phyloP scores from a whole-genome alignment of 2,888 invertebrate species.

The Opisthograptis luteolata region DNA sequence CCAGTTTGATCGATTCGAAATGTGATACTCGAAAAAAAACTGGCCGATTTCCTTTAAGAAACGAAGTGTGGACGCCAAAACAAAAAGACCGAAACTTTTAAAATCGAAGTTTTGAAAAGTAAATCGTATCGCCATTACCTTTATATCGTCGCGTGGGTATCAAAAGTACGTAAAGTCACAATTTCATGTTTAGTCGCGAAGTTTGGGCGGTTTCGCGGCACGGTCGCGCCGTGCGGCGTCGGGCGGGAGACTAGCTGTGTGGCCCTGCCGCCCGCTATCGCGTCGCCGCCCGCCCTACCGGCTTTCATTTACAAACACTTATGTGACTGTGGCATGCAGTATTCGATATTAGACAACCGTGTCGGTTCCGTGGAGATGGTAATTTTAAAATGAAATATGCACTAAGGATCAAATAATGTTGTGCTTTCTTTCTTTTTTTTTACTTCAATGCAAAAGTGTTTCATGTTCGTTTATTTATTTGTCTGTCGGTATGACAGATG shows the following conservation, averaged over 20 bases:
- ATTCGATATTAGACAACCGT: constrained; percentile 41
- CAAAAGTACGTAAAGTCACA: constrained; percentile 44
- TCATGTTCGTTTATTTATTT: too few species aligned
- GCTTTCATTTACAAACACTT: constrained; percentile 54
- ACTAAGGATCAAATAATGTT: too few species aligned
- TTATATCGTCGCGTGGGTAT: constrained; percentile 42
- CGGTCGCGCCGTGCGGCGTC: constrained; percentile 67
- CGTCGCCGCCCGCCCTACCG: constrained; percentile 46
- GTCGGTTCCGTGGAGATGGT: neutral
- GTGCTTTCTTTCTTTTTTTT: too few species aligned
- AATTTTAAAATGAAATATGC: neutral
- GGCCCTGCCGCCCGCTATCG: constrained; percentile 45
- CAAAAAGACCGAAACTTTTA: neutral
- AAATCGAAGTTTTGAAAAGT: neutral
- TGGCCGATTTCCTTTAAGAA: neutral
- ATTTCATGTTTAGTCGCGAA: constrained; percentile 45
- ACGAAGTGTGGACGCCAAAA: neutral
- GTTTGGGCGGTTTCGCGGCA: constrained; percentile 39
- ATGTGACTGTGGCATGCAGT: constrained; percentile 49
- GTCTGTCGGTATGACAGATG: too few species aligned
- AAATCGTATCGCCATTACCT: constrained; percentile 40
- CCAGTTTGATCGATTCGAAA: constrained; percentile 23
- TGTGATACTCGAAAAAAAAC: constrained; percentile 11
- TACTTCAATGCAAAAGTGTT: too few species aligned
- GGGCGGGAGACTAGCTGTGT: constrained; percentile 65